Evolutionary conservation across 2,888 invertebrate genomes (phyloP), one percentile per base, ranked within the genome.

Genomic region (Conops quadrifasciatus): DNA sequence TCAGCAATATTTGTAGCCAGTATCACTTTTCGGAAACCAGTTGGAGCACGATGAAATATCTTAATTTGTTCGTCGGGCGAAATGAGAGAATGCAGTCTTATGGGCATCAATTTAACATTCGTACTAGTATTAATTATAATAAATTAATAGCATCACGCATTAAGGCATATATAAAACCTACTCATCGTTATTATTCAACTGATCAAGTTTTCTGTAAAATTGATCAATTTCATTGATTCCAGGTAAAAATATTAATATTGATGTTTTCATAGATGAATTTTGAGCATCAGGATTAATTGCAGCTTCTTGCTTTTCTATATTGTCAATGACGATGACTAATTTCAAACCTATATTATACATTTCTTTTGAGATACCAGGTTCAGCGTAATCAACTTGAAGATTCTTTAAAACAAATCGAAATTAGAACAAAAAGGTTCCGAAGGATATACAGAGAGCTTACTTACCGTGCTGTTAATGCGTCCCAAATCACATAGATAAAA

Each of bases 1-100:
- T 96, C 96, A 0, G 96, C 95, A 76, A 96, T 95, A 84, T 96
- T 96, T 9, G 96, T 96, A 0, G 96, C 91, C 51, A 96, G 86
- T 79, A 96, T 95, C 63, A 96, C 89, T 85, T 97, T 96, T 72
- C 97, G 89, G 75, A 76, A 78, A 13, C 82, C 82, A 1, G 67
- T 28, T 0, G 82, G 81, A 7, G 84, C 79, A 2, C 77, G 75
- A 15, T 76, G 83, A 81, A 90, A 90, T 69, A 89, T 88, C 59
- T 88, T 87, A 63, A 87, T 87, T 79, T 96, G 95, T 78, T 94
- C 93, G 56, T 93, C 93, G 1, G 89, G 87, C 0, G 95, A 92
- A 76, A 96, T 91, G 0, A 92, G 89, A 0, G 95, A 95, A 83
- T 93, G 93, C 19, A 93, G 87, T 1, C 84, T 82, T 70, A 85